Evolutionary conservation across 1,140 invertebrate species (phyloP), one percentile per base, ranked within the genome.

Genomic region (Neuroterus valhalla): DNA sequence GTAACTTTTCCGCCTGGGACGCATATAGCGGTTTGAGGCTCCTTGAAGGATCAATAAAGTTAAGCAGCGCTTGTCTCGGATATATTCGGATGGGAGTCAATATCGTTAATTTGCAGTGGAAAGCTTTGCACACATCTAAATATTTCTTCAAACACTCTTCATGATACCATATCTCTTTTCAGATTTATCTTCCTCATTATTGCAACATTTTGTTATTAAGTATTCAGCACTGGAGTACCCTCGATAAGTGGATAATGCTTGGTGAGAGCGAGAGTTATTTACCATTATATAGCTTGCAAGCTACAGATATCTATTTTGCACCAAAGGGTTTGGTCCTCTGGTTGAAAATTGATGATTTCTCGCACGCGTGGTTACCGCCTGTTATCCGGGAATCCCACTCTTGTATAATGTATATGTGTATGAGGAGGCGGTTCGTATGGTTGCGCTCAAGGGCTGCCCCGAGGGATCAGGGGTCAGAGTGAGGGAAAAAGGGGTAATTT

Each of bases 341-440:
- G 74, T 43, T 46, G 50, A 71, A 71, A 72, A 68, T 68, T 45
- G 75, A 71, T 66, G 44, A 78, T 76, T 66, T 66, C 31, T 38
- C 70, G 50, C 66, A 70, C 48, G 74, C 77, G 68, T 78, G 70
- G 44, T 78, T 38, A 23, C 72, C 11, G 66, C 31, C 43, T 71
- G 67, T 72, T 78, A 76, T 72, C 38, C 42, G 68, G 50, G 52
- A 67, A 67, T 69, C 46, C 31, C 67, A 50, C 31, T 62, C 55
- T 23, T 26, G 23, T 38, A 55, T 55, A 55, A 55, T 12, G 17
- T 46, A 48, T 48, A 19, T n/a, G 17, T 21, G 21, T 19, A 50
- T 50, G 5, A 10, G 19, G 23, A 38, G 23, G n/a, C 55, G 55
- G 31, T 38, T 62, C 55, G 55, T n/a, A 62, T 31, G 15, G 23